A percentile compares a stretch with the other conserved stretches of the same genome.
phyloP scores from a whole-genome alignment of 2,888 invertebrate species.

The Caenorhabditis macrosperma region DNA sequence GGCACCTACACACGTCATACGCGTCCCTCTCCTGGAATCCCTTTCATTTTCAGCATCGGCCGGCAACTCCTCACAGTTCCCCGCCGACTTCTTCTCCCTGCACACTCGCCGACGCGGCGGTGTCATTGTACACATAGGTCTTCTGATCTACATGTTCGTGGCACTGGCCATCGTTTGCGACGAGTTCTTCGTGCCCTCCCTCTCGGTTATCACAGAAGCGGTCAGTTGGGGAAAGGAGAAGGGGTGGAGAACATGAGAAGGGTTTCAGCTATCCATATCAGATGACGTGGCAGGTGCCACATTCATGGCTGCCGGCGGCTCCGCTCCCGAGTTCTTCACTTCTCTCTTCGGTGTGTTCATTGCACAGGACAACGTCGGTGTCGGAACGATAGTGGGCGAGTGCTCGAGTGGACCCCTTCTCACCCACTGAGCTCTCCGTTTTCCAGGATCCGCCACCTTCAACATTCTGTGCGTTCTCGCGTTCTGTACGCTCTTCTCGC shows the following conservation, averaged over 20 bases:
- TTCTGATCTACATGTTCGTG: slow-evolving; percentile 98
- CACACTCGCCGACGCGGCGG: slow-evolving; percentile 91
- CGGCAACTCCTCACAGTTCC: slow-evolving; percentile 60
- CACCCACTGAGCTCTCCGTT: background rate
- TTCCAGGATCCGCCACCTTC: slow-evolving; percentile 82
- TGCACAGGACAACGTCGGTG: slow-evolving; percentile 94
- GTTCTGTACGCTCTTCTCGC: slow-evolving; percentile 77
- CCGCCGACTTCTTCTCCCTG: slow-evolving; percentile 88
- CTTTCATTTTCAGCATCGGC: slow-evolving; percentile 36
- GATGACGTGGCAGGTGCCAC: slow-evolving; percentile 99
- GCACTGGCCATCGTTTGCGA: slow-evolving; percentile 98
- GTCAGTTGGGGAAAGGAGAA: slow-evolving; percentile 27
- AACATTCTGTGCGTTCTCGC: slow-evolving; percentile 79
- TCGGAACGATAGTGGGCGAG: slow-evolving; percentile 94
- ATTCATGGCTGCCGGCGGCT: slow-evolving; percentile 99
- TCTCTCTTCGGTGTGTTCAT: slow-evolving; percentile 98
- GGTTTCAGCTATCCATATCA: slow-evolving; percentile 86
- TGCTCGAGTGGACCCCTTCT: slow-evolving; percentile 16
- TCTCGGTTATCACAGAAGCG: slow-evolving; percentile 96
- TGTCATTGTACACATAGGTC: slow-evolving; percentile 88
- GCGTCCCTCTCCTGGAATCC: background rate
- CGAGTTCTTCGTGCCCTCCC: slow-evolving; percentile 97
- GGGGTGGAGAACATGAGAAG: background rate
- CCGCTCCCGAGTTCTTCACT: slow-evolving; percentile 94
- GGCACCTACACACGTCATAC: slow-evolving; percentile 7